These are phyloP conservation scores for Pterostichus niger DNA, from an alignment of 2,888 invertebrate genomes.

Conservation along the genomic window DNA sequence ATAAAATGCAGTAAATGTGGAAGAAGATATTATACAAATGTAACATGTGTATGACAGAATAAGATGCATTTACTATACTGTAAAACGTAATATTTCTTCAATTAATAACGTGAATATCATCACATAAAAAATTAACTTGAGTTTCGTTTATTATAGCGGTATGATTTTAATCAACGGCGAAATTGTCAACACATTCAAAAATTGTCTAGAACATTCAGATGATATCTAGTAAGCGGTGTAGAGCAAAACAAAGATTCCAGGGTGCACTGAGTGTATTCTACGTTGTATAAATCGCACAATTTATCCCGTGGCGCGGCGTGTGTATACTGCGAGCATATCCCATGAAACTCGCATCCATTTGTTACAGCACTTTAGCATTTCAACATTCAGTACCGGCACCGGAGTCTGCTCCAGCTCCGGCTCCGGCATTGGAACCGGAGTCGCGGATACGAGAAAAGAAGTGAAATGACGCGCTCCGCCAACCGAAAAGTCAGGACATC, in stretches of 20 bases:
- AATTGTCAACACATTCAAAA: too few relatives aligned
- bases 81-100: too few relatives aligned
- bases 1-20: too few relatives aligned
- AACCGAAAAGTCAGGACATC: conserved; percentile 42
- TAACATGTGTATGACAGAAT: too few relatives aligned
- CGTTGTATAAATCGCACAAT: conserved; percentile 53
- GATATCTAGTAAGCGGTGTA: too few relatives aligned
- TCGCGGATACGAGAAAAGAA: conserved; percentile 5
- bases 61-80: too few relatives aligned
- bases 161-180: too few relatives aligned
- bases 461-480: conserved; percentile 47
- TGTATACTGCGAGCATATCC: conserved; percentile 22
- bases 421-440: conserved; percentile 1
- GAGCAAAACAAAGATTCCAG: conserved; percentile 33
- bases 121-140: too few relatives aligned
- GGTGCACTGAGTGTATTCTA: conserved; percentile 34
- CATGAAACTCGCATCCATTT: conserved; percentile 53
- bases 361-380: conserved; percentile 53
- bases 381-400: not conserved
- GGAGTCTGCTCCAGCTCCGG: not conserved
- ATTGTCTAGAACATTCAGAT: too few relatives aligned
- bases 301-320: conserved; percentile 32
- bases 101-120: too few relatives aligned
- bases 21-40: too few relatives aligned
- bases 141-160: too few relatives aligned